These are phyloP conservation scores for Toxotes lorentzi DNA, from an alignment of 2,797 vertebrate genomes.

Conservation along the genomic window DNA sequence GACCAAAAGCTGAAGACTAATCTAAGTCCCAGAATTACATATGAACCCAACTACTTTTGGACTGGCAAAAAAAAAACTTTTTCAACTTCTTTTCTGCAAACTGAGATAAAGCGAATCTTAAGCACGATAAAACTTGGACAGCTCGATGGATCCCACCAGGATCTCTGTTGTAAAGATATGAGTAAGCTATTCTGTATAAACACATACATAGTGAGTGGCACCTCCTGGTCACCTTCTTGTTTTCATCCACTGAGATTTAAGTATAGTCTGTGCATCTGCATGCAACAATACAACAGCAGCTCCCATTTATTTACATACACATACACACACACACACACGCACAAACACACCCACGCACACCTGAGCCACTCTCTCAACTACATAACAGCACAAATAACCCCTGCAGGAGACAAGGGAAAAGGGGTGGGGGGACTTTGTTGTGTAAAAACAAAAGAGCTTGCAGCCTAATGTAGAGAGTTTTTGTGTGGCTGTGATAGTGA, in stretches of 20 bases:
- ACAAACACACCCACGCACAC: constrained; percentile 20
- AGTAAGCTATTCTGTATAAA: constrained; percentile 22
- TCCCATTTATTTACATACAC: constrained; percentile 24
- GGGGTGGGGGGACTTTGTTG: constrained; percentile 64
- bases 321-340: no score
- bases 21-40: constrained; percentile 67
- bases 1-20: constrained; percentile 66
- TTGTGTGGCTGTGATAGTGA: constrained; percentile 69
- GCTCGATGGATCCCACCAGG: constrained; percentile 31
- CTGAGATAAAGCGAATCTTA: constrained; percentile 48
- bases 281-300: constrained; percentile 26
- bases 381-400: constrained; percentile 57
- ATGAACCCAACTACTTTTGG: constrained; percentile 47
- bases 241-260: constrained; percentile 52
- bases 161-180: constrained; percentile 33
- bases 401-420: constrained; percentile 50
- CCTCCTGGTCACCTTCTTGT: constrained; percentile 31
- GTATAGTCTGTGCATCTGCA: constrained; percentile 23
- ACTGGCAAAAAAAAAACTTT: constrained; percentile 31
- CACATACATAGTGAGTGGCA: constrained; percentile 23
- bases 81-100: constrained; percentile 38
- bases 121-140: constrained; percentile 27
- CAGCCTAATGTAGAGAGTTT: constrained; percentile 50
- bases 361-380: constrained; percentile 25
- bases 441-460: constrained; percentile 74